phyloP scores from a whole-genome alignment of 2,113 vertebrate genomes.

The Blennius ocellaris region DNA sequence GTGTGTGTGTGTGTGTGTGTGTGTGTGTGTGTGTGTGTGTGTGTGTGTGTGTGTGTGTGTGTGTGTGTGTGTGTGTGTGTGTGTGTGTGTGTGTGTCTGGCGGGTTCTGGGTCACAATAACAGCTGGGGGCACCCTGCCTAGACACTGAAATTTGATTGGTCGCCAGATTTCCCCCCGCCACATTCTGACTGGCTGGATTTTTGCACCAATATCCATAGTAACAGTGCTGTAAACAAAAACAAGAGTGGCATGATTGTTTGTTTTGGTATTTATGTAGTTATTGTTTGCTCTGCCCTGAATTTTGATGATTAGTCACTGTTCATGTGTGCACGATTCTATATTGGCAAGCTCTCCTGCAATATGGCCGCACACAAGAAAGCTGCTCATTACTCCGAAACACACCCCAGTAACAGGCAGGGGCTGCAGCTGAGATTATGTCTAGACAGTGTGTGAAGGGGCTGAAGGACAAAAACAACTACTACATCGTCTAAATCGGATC shows the following conservation, averaged over 20 bases:
- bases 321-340: no score
- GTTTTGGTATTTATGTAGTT: neutral
- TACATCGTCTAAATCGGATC: no score
- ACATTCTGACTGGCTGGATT: slow-evolving; percentile 56
- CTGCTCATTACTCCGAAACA: neutral
- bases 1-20: slow-evolving; percentile 32
- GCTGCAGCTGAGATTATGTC: neutral
- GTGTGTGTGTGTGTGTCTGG: slow-evolving; percentile 42
- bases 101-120: slow-evolving; percentile 79
- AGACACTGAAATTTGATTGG: slow-evolving; percentile 73
- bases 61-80: slow-evolving; percentile 28
- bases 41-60: no score
- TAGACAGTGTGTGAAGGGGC: neutral
- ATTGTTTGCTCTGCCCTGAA: no score
- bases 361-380: no score
- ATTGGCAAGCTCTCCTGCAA: no score
- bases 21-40: slow-evolving; percentile 33
- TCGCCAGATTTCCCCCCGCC: slow-evolving; percentile 3
- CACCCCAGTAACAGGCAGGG: slow-evolving; percentile 34
- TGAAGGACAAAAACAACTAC: no score
- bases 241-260: slow-evolving; percentile 12
- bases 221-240: slow-evolving; percentile 75
- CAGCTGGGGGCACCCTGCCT: slow-evolving; percentile 70
- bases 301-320: no score
- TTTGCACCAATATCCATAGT: slow-evolving; percentile 74